Evolutionary conservation across 1,140 invertebrate genomes (phyloP).

Genomic region (Trichonephila inaurata): DNA sequence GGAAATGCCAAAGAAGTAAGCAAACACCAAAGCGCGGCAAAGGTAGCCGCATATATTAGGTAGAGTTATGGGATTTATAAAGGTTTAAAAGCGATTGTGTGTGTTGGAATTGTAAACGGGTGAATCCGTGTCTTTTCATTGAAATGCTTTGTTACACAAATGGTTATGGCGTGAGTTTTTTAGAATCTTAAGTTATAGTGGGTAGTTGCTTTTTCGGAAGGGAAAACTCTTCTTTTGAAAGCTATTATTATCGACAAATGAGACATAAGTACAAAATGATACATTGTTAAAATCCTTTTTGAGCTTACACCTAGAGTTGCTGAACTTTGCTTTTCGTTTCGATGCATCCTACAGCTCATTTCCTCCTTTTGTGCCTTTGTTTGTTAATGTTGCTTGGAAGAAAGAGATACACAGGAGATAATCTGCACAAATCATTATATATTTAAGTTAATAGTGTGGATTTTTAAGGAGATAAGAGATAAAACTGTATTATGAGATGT

Average conservation of each 20-base stretch:
- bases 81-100: background rate
- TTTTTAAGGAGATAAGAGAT: too few species aligned
- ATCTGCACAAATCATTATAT: too few species aligned
- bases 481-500: too few species aligned
- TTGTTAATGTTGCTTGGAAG: too few species aligned
- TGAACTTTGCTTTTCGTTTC: too few species aligned
- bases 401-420: too few species aligned
- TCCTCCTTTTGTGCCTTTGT: too few species aligned
- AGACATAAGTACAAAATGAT: background rate
- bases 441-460: too few species aligned
- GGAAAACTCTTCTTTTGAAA: background rate
- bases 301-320: background rate
- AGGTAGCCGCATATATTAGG: background rate
- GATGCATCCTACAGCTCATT: too few species aligned
- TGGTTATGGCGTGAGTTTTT: background rate
- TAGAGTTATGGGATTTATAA: background rate
- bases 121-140: background rate
- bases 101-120: background rate
- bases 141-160: background rate
- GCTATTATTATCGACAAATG: constrained; percentile 13
- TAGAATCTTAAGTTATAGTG: background rate
- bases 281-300: background rate
- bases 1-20: background rate
- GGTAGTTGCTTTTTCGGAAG: background rate
- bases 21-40: background rate